Evolutionary conservation across 2,113 vertebrate species (phyloP).

Genomic region (Alethe castanea): DNA sequence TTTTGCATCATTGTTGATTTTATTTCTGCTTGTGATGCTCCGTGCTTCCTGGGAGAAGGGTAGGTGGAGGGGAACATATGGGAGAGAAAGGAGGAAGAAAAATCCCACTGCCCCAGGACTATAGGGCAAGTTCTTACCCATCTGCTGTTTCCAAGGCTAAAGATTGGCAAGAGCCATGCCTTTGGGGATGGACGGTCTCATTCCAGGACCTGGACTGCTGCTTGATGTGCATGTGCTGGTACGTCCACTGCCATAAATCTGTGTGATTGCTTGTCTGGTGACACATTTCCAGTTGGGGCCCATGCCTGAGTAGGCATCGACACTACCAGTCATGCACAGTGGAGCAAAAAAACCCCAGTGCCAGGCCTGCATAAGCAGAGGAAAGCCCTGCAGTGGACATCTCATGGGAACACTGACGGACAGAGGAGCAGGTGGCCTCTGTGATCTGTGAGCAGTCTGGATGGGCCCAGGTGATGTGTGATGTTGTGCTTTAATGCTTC

Average conservation of each 20-base stretch:
- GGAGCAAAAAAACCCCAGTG: not conserved
- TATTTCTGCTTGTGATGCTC: not conserved
- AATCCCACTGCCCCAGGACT: not conserved
- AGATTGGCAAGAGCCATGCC: not conserved
- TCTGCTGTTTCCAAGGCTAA: not conserved
- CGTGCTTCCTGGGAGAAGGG: not conserved
- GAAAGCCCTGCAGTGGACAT: not conserved
- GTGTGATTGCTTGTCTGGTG: not conserved
- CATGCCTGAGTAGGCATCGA: not conserved
- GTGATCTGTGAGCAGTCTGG: not conserved
- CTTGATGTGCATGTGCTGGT: accelerated
- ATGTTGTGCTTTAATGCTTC: not conserved
- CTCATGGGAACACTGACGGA: not conserved
- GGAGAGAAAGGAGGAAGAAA: not conserved
- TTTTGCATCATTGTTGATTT: not conserved
- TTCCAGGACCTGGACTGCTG: not conserved
- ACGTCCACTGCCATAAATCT: not conserved
- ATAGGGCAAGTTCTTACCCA: not conserved
- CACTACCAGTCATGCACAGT: too few relatives aligned
- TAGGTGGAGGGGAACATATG: not conserved
- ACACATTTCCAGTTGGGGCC: not conserved
- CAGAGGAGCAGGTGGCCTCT: not conserved
- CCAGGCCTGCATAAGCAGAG: not conserved
- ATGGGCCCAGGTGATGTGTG: not conserved
- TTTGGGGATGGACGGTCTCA: not conserved